These are phyloP conservation scores for Melitaea cinxia DNA, from an alignment of 1,140 invertebrate genomes.

Conservation along the genomic window DNA sequence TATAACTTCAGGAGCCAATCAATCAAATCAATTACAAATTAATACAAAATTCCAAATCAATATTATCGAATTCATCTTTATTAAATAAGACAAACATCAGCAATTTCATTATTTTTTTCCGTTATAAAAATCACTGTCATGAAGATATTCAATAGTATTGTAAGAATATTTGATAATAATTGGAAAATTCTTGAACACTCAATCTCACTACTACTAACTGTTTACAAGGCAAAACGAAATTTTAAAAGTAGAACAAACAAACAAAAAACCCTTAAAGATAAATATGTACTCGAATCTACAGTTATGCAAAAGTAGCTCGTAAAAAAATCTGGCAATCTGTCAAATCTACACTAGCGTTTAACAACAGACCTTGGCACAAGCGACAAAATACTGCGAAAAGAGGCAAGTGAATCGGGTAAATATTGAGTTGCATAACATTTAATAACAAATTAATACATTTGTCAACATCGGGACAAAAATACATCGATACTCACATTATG, in stretches of 20 bases:
- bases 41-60: too few species aligned
- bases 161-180: too few species aligned
- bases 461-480: background rate
- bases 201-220: background rate
- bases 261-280: background rate
- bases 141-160: too few species aligned
- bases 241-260: background rate
- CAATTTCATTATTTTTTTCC: too few species aligned
- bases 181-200: background rate
- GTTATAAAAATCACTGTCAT: too few species aligned
- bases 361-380: constrained; percentile 24
- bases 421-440: background rate
- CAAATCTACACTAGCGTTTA: constrained; percentile 18
- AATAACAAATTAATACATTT: background rate
- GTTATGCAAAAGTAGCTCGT: background rate
- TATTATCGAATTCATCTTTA: too few species aligned
- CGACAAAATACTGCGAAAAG: background rate
- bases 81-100: too few species aligned
- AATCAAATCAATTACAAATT: too few species aligned
- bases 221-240: background rate
- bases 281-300: background rate
- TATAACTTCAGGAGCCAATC: too few species aligned
- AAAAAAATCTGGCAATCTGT: constrained; percentile 20
- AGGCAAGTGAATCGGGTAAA: constrained; percentile 10
- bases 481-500: too few species aligned